A percentile compares a stretch with the other conserved stretches of the same genome.
Conservation (phyloP, 2,888 invertebrate genomes). For the Eurytoma adleriae region DNA sequence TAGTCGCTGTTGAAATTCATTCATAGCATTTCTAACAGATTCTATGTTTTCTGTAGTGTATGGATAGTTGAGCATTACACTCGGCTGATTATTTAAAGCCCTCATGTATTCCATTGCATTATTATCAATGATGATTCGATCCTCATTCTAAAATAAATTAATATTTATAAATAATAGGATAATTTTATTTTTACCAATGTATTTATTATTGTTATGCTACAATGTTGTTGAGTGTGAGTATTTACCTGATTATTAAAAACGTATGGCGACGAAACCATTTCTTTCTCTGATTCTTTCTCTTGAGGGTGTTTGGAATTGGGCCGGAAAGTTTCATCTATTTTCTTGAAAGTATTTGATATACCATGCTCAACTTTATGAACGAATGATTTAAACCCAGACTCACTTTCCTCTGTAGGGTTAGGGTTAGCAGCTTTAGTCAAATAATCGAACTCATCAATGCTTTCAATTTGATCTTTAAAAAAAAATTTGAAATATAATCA, state of each 20-base stretch:
- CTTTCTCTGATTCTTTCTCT: too few relatives aligned
- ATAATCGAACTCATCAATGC: slow-evolving; percentile 29
- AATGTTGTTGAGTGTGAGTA: background rate
- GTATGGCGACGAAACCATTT: background rate
- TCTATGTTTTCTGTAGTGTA: background rate
- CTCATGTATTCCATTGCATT: slow-evolving; percentile 29
- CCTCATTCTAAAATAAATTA: slow-evolving; percentile 6
- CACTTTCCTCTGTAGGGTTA: slow-evolving; percentile 7
- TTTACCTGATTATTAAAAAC: slow-evolving; percentile 8
- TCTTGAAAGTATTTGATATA: slow-evolving; percentile 5
- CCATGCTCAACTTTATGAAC: slow-evolving; percentile 13
- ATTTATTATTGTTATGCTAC: background rate
- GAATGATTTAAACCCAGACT: background rate
- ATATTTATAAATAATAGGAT: background rate
- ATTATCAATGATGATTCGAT: background rate
- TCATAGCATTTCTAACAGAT: slow-evolving; percentile 21
- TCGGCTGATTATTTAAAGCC: background rate
- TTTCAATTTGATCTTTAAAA: slow-evolving; percentile 15
- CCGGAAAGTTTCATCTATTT: background rate
- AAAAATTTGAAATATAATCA: background rate
- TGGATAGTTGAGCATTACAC: background rate
- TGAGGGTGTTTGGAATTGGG: background rate
- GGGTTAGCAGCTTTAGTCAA: slow-evolving; percentile 49
- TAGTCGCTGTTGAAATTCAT: slow-evolving; percentile 41
- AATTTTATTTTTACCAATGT: background rate